Percentiles rank a stretch among this genome's conserved stretches.
Evolutionary conservation across 2,888 invertebrate species (phyloP).

Genomic region (Hydroisotoma schaefferi): DNA sequence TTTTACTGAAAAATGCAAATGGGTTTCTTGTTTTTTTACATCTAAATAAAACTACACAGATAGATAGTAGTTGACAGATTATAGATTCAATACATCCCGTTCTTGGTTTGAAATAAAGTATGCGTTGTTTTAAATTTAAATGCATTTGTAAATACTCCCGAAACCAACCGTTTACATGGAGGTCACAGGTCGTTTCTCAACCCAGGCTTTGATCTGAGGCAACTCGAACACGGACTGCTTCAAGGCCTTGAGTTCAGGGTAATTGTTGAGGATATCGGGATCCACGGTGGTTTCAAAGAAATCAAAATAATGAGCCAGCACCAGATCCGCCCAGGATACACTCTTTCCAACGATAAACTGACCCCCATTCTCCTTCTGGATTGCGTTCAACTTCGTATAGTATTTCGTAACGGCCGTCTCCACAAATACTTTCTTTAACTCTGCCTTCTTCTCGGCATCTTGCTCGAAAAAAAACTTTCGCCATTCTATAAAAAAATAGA

Average conservation of each 20-base stretch:
- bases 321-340: slow-evolving; percentile 25
- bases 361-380: slow-evolving; percentile 18
- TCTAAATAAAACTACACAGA: not conserved
- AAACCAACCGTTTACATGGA: not conserved
- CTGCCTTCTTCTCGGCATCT: slow-evolving; percentile 12
- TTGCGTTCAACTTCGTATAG: slow-evolving; percentile 10
- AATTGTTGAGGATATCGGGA: slow-evolving; percentile 13
- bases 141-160: not conserved
- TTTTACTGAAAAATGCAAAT: not conserved
- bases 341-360: slow-evolving; percentile 12
- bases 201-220: slow-evolving; percentile 22
- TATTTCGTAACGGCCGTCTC: slow-evolving; percentile 10
- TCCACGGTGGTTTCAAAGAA: slow-evolving; percentile 8
- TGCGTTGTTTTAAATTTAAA: not conserved
- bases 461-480: slow-evolving; percentile 3
- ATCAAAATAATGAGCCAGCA: not conserved
- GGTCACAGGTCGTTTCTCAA: slow-evolving; percentile 8
- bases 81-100: not conserved
- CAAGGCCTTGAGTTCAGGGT: slow-evolving; percentile 13
- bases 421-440: not conserved
- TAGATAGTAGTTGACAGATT: not conserved
- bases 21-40: too few relatives aligned
- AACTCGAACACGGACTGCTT: slow-evolving; percentile 18
- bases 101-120: not conserved
- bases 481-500: slow-evolving; percentile 4